Conservation (phyloP, 2,113 vertebrate genomes). For the Nestor notabilis region DNA sequence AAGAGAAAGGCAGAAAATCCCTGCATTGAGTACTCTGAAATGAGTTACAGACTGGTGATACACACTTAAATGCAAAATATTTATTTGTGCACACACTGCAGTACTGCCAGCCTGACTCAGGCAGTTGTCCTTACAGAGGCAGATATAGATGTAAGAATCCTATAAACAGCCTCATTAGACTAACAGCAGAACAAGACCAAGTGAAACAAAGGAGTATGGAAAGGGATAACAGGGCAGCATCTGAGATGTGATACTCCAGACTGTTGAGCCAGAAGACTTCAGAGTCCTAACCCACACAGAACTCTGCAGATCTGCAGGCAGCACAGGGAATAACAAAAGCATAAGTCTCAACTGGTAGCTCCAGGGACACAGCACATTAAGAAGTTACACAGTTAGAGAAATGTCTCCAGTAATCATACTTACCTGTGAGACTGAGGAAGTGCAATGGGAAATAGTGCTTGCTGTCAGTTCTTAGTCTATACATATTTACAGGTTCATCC, state of each 20-base stretch:
- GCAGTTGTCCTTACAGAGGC: neutral
- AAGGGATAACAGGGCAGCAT: neutral
- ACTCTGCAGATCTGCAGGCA: neutral
- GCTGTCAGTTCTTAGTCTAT: neutral
- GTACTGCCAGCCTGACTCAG: neutral
- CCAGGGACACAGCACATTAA: neutral
- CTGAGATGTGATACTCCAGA: neutral
- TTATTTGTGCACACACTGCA: neutral
- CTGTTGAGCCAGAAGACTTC: neutral
- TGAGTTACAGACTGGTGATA: neutral
- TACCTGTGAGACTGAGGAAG: neutral
- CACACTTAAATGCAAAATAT: neutral
- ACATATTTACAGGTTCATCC: neutral
- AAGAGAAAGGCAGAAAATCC: neutral
- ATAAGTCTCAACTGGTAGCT: neutral
- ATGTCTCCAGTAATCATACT: neutral
- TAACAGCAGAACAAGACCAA: neutral
- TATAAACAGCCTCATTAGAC: neutral
- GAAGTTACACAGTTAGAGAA: neutral
- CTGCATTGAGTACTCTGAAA: neutral
- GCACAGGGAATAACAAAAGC: neutral
- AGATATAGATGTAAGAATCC: neutral
- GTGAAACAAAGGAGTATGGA: neutral
- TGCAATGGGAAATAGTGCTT: neutral
- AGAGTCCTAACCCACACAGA: neutral